Percentiles rank a stretch among this genome's conserved stretches.
These are phyloP conservation scores for Petrophora chlorosata DNA, from an alignment of 2,888 invertebrate species.

Conservation along the genomic window DNA sequence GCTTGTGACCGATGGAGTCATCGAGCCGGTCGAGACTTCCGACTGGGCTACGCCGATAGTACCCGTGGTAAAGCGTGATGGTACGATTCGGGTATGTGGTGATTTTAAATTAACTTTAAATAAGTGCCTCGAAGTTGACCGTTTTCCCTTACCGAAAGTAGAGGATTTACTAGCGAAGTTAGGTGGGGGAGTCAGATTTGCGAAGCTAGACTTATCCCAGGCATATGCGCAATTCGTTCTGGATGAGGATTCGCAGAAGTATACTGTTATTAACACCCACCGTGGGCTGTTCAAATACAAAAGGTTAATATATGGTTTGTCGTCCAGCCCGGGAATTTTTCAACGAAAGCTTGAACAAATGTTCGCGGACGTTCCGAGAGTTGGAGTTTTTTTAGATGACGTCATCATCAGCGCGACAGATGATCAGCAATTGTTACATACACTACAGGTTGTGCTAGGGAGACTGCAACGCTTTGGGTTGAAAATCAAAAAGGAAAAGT, in stretches of 20 bases:
- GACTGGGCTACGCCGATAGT: constrained; percentile 18
- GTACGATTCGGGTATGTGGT: constrained; percentile 19
- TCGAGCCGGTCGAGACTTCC: too few relatives aligned
- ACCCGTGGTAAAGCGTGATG: constrained; percentile 1
- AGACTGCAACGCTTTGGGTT: too few relatives aligned
- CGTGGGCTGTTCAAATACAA: constrained; percentile 1
- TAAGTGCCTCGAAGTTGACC: constrained; percentile 17
- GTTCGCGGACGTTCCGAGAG: background rate
- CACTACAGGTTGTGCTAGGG: too few relatives aligned
- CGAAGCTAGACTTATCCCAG: background rate
- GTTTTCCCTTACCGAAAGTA: constrained; percentile 5
- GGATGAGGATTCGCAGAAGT: constrained; percentile 6
- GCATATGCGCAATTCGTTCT: constrained; percentile 17
- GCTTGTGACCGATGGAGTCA: too few relatives aligned
- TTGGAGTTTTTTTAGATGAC: background rate
- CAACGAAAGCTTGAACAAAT: constrained; percentile 17
- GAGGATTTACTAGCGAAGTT: background rate
- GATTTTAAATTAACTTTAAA: constrained; percentile 28
- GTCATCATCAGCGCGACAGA: background rate
- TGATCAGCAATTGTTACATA: too few relatives aligned
- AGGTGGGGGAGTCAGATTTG: background rate
- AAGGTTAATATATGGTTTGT: constrained; percentile 11
- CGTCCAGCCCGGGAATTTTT: constrained; percentile 14
- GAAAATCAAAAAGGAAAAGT: too few relatives aligned
- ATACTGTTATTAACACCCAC: constrained; percentile 13